Evolutionary conservation across 2,888 invertebrate genomes (phyloP), one percentile per base, ranked within the genome.

Genomic region (Netelia fuscicornis): DNA sequence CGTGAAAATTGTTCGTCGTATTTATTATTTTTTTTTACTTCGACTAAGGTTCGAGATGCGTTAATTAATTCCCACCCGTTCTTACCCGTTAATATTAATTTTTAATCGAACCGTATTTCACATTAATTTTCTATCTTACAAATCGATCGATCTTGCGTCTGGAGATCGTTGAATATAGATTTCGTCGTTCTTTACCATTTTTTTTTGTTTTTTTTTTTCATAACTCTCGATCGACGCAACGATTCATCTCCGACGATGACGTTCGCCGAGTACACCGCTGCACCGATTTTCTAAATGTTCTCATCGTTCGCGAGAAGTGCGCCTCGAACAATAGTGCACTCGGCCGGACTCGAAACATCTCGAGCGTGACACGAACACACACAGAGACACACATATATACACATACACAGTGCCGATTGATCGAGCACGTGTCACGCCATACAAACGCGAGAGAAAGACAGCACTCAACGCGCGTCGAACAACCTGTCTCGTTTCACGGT

Each of bases 371-470:
- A 79, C 30, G 25, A 25, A 52, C 52, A 17, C 17, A 11, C 11
- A 13, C 17, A n/a, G 30, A 30, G 3, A 30, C n/a, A 11, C n/a
- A 52, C 17, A 6, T n/a, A 54, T 10, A 52, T 10, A 52, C 2
- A 5, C 30, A 30, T 30, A 30, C 37, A 6, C 37, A 54, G 8
- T 54, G 13, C 79, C 75, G 82, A 75, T 85, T 79, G 82, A 85
- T 85, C 78, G 79, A 83, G 82, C 82, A 83, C 85, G 82, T 79
- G 85, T 85, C 82, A 75, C 65, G 82, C 64, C 70, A 48, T 78
- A 81, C 78, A 52, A 52, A 20, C 62, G 64, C 48, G 56, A 58
- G 44, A 65, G 77, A 75, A 62, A 67, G 74, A 75, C 74, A 74
- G 68, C 62, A 37, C 13, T 52, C 52, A 74, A 62, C 67, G 64